phyloP scores from a whole-genome alignment of 1,140 invertebrate species.

The Procambarus virginalis region DNA sequence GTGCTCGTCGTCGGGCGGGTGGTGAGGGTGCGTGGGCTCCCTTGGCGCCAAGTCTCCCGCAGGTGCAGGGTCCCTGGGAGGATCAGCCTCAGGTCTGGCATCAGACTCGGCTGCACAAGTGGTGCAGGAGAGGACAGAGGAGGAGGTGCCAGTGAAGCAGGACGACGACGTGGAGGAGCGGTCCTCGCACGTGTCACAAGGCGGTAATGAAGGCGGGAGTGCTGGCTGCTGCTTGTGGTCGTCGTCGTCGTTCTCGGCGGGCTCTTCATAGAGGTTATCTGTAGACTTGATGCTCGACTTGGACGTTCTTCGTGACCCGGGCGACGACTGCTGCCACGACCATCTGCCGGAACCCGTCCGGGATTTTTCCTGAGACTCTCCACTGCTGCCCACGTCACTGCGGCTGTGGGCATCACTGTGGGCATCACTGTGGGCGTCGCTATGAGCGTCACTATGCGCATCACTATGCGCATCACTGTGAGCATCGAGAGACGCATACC shows the following conservation, averaged over 20 bases:
- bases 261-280: slow-evolving; percentile 57
- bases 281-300: slow-evolving; percentile 70
- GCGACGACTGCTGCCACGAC: slow-evolving; percentile 59
- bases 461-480: slow-evolving; percentile 27
- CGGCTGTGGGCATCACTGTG: slow-evolving; percentile 26
- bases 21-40: not conserved
- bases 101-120: slow-evolving; percentile 63
- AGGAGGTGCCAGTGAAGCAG: slow-evolving; percentile 54
- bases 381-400: slow-evolving; percentile 22
- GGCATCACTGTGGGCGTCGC: slow-evolving; percentile 22
- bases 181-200: slow-evolving; percentile 66
- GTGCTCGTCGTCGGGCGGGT: too few species aligned
- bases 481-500: slow-evolving; percentile 65
- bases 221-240: slow-evolving; percentile 49
- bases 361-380: slow-evolving; percentile 46
- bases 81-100: slow-evolving; percentile 8
- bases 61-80: not conserved
- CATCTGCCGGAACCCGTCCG: slow-evolving; percentile 26
- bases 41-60: not conserved
- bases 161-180: slow-evolving; percentile 66
- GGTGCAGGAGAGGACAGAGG: slow-evolving; percentile 57
- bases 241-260: slow-evolving; percentile 19
- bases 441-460: slow-evolving; percentile 32
- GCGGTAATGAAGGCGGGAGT: slow-evolving; percentile 65
- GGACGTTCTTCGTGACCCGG: slow-evolving; percentile 61